Conservation (phyloP, 2,797 vertebrate species). For the Nothura maculosa region DNA sequence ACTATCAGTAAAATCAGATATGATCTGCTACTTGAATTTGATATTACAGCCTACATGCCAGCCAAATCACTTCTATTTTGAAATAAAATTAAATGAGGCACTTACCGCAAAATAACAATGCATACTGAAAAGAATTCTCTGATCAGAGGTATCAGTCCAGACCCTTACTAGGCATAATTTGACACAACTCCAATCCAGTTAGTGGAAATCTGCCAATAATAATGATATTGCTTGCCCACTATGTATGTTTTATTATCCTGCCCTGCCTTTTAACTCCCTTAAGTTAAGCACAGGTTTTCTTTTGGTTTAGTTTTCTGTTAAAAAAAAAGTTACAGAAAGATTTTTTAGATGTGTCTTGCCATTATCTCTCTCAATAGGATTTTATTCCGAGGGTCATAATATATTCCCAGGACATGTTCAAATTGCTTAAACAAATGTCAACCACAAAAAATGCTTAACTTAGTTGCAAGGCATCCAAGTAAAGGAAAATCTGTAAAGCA, state of each 20-base stretch:
- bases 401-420: not conserved
- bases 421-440: conserved; percentile 31
- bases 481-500: conserved; percentile 15
- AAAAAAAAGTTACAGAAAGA: not conserved
- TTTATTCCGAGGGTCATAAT: not conserved
- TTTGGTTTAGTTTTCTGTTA: not conserved
- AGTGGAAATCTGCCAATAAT: not conserved
- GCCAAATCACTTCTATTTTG: conserved; percentile 20
- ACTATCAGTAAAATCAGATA: not conserved
- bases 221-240: not conserved
- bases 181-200: not conserved
- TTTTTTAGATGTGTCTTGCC: not conserved
- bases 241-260: not conserved
- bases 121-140: not conserved
- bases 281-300: not conserved
- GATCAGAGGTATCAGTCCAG: not conserved
- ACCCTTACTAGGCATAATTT: not conserved
- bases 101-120: not conserved
- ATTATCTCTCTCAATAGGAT: not conserved
- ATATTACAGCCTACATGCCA: not conserved
- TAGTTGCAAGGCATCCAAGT: not conserved
- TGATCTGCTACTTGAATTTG: not conserved
- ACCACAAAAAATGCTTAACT: not conserved
- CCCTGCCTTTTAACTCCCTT: not conserved
- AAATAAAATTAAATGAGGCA: not conserved